Evolutionary conservation across 2,888 invertebrate species (phyloP).

Genomic region (Periphyllus acericola): DNA sequence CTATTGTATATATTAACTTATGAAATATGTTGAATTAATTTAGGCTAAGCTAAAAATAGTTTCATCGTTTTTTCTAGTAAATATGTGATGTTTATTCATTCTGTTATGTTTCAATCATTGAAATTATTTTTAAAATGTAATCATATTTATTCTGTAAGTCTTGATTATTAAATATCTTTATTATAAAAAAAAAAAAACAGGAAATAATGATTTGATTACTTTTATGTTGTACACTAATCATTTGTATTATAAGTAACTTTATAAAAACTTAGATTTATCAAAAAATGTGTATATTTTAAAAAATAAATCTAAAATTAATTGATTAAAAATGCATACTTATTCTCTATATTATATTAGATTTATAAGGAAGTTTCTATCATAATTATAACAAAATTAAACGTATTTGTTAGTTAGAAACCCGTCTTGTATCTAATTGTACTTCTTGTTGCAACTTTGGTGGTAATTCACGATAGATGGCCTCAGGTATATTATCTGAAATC

Average conservation of each 20-base stretch:
- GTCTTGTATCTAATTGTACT: slow-evolving; percentile 71
- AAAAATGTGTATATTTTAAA: slow-evolving; percentile 39
- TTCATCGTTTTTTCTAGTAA: slow-evolving; percentile 37
- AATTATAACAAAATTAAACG: slow-evolving; percentile 11
- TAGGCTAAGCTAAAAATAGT: slow-evolving; percentile 6
- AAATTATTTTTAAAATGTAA: slow-evolving; percentile 28
- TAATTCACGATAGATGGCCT: slow-evolving; percentile 81
- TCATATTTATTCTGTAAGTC: slow-evolving; percentile 41
- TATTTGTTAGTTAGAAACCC: slow-evolving; percentile 41
- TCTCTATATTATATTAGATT: slow-evolving; percentile 53
- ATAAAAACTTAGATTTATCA: slow-evolving; percentile 21
- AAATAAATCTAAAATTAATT: slow-evolving; percentile 51
- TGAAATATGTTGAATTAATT: slow-evolving; percentile 30
- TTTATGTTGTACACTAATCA: slow-evolving; percentile 37
- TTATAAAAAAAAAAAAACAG: slow-evolving; percentile 13
- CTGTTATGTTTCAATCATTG: slow-evolving; percentile 55
- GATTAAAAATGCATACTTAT: slow-evolving; percentile 48
- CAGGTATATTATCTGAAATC: slow-evolving; percentile 81
- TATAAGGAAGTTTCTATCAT: slow-evolving; percentile 25
- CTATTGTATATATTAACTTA: slow-evolving; percentile 25
- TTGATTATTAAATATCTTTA: slow-evolving; percentile 35
- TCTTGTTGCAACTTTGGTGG: slow-evolving; percentile 75
- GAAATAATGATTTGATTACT: slow-evolving; percentile 31
- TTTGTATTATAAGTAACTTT: slow-evolving; percentile 45
- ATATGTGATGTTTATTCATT: slow-evolving; percentile 33